A percentile compares a stretch with the other conserved stretches of the same genome.
phyloP scores from a whole-genome alignment of 2,888 invertebrate genomes.

The Stictocephala bisonia region DNA sequence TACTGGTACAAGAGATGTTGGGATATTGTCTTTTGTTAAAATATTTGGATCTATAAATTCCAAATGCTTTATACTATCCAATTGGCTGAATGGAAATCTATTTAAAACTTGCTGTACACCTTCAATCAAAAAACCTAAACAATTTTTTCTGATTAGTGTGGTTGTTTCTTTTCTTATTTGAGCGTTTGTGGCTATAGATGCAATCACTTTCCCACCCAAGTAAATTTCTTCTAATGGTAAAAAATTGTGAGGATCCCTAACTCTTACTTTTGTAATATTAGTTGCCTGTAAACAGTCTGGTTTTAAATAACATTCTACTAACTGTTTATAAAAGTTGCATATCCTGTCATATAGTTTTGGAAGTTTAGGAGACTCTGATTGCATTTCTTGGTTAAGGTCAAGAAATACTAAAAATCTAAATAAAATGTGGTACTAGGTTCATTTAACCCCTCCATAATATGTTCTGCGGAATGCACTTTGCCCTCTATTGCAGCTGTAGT shows the following conservation, averaged over 20 bases:
- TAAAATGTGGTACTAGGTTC: constrained; percentile 49
- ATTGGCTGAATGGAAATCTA: no score
- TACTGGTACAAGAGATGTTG: no score
- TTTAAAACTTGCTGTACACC: no score
- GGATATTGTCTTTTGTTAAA: no score
- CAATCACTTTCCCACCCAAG: constrained; percentile 8
- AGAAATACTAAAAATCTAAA: constrained; percentile 49
- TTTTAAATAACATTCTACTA: constrained; percentile 15
- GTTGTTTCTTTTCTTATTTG: not conserved
- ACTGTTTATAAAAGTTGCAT: not conserved
- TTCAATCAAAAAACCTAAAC: constrained; percentile 20
- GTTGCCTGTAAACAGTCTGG: not conserved
- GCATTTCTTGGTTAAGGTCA: constrained; percentile 48
- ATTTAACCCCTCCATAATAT: constrained; percentile 46
- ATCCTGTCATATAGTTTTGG: constrained; percentile 42
- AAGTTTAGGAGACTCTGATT: constrained; percentile 38
- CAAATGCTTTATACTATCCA: not conserved
- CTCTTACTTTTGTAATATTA: not conserved
- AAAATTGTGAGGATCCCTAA: constrained; percentile 13
- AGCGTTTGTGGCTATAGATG: not conserved
- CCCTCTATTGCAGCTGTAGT: constrained; percentile 41
- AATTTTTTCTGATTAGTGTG: constrained; percentile 20
- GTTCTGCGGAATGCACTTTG: constrained; percentile 51
- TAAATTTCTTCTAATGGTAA: constrained; percentile 1
- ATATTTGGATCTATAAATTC: not conserved